phyloP scores from a whole-genome alignment of 35 echinoderm and acorn worm species.

The Antedon bifida region DNA sequence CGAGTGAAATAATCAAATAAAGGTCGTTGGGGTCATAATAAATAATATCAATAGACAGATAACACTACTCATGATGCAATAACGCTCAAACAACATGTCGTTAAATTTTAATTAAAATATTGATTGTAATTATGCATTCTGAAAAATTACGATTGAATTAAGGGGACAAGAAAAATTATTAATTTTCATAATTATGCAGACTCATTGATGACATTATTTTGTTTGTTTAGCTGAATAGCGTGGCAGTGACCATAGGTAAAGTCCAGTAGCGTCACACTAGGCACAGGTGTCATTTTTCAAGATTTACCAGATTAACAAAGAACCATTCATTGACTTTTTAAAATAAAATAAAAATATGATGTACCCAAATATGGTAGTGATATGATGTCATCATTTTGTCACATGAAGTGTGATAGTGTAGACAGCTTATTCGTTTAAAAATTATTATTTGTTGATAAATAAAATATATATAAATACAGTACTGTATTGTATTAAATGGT shows the following conservation, averaged over 20 bases:
- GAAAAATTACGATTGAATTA: background rate
- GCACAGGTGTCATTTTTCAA: too few relatives aligned
- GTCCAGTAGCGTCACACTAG: background rate
- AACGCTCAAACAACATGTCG: background rate
- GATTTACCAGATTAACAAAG: too few relatives aligned
- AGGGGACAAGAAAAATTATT: background rate
- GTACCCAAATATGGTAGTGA: too few relatives aligned
- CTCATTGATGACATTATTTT: background rate
- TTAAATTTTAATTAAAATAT: background rate
- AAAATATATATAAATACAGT: too few relatives aligned
- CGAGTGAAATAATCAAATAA: background rate
- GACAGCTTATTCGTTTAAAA: too few relatives aligned
- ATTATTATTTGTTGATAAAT: too few relatives aligned
- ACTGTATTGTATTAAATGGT: too few relatives aligned
- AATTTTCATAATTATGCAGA: background rate
- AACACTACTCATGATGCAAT: background rate
- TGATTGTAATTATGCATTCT: background rate
- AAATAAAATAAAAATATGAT: too few relatives aligned
- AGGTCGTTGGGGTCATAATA: background rate
- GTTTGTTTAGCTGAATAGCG: too few relatives aligned
- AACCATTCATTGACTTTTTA: too few relatives aligned
- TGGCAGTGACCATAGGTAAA: background rate
- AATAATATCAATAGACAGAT: background rate
- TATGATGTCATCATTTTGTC: too few relatives aligned
- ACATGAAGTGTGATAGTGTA: too few relatives aligned